Base-by-base conservation (phyloP, 2,113 vertebrate species). In the Atrichornis clamosus region DNA sequence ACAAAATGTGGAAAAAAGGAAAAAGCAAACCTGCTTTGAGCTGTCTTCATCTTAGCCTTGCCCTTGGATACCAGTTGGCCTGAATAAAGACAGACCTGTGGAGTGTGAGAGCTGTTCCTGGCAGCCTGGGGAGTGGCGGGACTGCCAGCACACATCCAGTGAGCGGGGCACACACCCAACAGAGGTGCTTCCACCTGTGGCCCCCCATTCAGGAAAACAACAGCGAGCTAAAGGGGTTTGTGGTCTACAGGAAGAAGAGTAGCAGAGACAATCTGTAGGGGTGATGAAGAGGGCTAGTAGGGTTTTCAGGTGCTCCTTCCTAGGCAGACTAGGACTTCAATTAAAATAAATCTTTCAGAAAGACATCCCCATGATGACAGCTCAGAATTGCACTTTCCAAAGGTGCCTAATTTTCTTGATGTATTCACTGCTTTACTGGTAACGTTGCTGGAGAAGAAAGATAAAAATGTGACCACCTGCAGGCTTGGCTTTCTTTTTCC, bases 1-100 rank as follows among this genome's bases (percentile, higher is more conserved):
- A 52, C 50, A 88, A 87, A 92, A 92, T 64, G n/a, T 84, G 73
- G 73, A 92, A 90, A 90, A 94, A 93, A 67, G 39, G 49, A 89
- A 95, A 95, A 95, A 82, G 37, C 26, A 92, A 93, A 83, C 53
- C 68, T 82, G 4, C 74, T 93, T 84, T 60, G 37, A 23, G 77
- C 78, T 94, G 52, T 81, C 93, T 89, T 95, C 77, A 56, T 89
- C 80, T 76, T 22, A 92, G 62, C 30, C 44, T 89, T 95, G 76
- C 76, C 74, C 41, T 84, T 94, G 77, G 62, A 87, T 69, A 87
- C 56, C 41, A 81, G 89, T 73, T 27, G 89, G 62, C 26, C 41
- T 85, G 86, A 77, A 81, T 84, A 82, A 68, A 94, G 94, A 89
- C 84, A 94, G 92, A 78, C 24, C 27, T 87, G 84, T 2, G 11